Percentiles rank a stretch among this genome's conserved stretches.
Evolutionary conservation across 1,140 invertebrate species (phyloP).

Genomic region (Cydia pomonella): DNA sequence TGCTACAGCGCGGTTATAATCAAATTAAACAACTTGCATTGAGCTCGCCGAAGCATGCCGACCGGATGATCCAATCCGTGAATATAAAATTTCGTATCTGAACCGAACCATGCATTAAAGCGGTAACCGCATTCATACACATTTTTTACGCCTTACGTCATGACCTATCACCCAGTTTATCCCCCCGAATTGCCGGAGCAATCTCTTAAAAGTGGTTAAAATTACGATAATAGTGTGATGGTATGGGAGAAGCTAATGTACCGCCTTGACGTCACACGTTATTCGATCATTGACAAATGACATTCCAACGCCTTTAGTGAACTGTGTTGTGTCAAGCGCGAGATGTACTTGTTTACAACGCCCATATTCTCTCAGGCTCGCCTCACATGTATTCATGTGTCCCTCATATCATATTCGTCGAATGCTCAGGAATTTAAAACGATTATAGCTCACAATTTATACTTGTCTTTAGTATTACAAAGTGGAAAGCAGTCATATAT

Average conservation of each 20-base stretch:
- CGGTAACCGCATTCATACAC: conserved; percentile 49
- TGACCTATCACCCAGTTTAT: conserved; percentile 54
- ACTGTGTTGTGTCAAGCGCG: conserved; percentile 60
- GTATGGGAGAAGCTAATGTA: conserved; percentile 56
- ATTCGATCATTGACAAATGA: conserved; percentile 78
- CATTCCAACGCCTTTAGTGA: conserved; percentile 69
- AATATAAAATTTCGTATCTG: conserved; percentile 63
- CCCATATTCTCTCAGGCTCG: conserved; percentile 62
- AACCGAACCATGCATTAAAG: conserved; percentile 55
- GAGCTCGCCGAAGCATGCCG: conserved; percentile 60
- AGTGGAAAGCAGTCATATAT: conserved; percentile 16
- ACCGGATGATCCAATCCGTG: conserved; percentile 65
- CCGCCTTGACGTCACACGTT: conserved; percentile 67
- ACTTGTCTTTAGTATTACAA: conserved; percentile 8
- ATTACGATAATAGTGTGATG: conserved; percentile 44
- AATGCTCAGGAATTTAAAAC: conserved; percentile 34
- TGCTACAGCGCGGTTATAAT: conserved; percentile 61
- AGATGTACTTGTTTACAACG: conserved; percentile 55
- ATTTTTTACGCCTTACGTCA: conserved; percentile 58
- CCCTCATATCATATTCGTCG: conserved; percentile 40
- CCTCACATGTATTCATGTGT: conserved; percentile 50
- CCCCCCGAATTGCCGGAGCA: conserved; percentile 51
- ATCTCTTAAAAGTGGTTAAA: conserved; percentile 53
- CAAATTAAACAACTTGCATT: conserved; percentile 69
- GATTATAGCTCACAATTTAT: conserved; percentile 22